Evolutionary conservation across 1,140 invertebrate species (phyloP), one percentile per base, ranked within the genome.

Genomic region (Drosophila sp.): DNA sequence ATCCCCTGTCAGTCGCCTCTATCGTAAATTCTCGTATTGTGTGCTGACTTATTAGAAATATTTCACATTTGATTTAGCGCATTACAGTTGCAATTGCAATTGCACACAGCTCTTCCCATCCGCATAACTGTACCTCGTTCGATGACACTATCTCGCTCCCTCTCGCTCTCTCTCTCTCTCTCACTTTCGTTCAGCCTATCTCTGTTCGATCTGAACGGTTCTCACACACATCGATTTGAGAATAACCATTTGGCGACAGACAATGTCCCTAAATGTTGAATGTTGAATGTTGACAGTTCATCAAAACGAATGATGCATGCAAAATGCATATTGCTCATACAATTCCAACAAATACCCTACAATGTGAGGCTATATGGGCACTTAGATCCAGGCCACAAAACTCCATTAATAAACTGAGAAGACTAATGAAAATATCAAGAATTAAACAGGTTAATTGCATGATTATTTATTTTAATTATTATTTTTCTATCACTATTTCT

Each of bases 241-340:
- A 13, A 13, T 38, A 13, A 38, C 36, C 36, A n/a, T 38, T 53
- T 29, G 71, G 32, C 53, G 43, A 43, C 8, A 59, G 41, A 86
- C 81, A 86, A 86, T 80, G 57, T 18, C 59, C 34, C 77, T 78
- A 78, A 81, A 75, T 76, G 82, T n/a, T n/a, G n/a, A n/a, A n/a
- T n/a, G n/a, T n/a, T n/a, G n/a, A n/a, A n/a, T n/a, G n/a, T 89
- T 89, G 83, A 89, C 83, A 89, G 84, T 89, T 89, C 84, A 84
- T 89, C 83, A 89, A 83, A 78, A 62, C 84, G 83, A 84, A 89
- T 89, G 83, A 89, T 80, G 80, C 83, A 89, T 89, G 73, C 83
- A 84, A 89, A 89, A 89, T 89, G 63, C 67, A 71, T 62, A 41
- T 65, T 65, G 34, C 54, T 58, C 67, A 62, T 69, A 54, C 56